Conservation (phyloP, 2,888 invertebrate species). For the Gymnocheta viridis region DNA sequence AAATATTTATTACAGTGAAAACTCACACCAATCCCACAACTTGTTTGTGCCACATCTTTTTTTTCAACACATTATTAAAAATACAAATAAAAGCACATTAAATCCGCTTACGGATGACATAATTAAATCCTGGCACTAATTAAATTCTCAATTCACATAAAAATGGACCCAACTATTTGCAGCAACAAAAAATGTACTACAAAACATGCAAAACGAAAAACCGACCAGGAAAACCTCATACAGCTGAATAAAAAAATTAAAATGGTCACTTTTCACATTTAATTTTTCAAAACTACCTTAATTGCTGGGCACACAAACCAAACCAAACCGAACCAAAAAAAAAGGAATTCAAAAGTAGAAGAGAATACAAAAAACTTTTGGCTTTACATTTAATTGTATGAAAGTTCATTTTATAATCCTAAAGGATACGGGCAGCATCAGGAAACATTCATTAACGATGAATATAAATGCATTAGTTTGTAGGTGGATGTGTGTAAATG, state of each 20-base stretch:
- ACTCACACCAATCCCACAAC: constrained; percentile 15
- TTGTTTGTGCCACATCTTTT: constrained; percentile 11
- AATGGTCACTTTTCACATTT: constrained; percentile 72
- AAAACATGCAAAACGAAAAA: constrained; percentile 6
- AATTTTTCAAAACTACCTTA: constrained; percentile 78
- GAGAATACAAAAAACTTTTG: constrained; percentile 60
- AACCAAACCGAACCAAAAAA: constrained; percentile 17
- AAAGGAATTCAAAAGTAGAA: constrained; percentile 72
- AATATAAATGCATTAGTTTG: constrained; percentile 38
- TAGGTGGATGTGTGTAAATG: background rate
- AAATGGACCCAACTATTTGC: constrained; percentile 62
- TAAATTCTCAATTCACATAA: constrained; percentile 73
- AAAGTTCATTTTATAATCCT: constrained; percentile 74
- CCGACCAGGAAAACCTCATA: constrained; percentile 59
- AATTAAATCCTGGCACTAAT: constrained; percentile 82
- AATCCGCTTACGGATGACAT: constrained; percentile 73
- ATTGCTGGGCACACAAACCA: constrained; percentile 75
- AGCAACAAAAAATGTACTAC: constrained; percentile 24
- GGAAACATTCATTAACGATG: constrained; percentile 57
- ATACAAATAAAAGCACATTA: constrained; percentile 69
- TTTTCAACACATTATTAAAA: constrained; percentile 69
- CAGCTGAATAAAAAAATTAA: constrained; percentile 43
- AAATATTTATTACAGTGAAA: constrained; percentile 57
- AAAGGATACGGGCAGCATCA: constrained; percentile 56
- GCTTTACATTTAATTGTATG: constrained; percentile 73